phyloP scores from a whole-genome alignment of 2,888 invertebrate genomes.

The Heliconius sara region DNA sequence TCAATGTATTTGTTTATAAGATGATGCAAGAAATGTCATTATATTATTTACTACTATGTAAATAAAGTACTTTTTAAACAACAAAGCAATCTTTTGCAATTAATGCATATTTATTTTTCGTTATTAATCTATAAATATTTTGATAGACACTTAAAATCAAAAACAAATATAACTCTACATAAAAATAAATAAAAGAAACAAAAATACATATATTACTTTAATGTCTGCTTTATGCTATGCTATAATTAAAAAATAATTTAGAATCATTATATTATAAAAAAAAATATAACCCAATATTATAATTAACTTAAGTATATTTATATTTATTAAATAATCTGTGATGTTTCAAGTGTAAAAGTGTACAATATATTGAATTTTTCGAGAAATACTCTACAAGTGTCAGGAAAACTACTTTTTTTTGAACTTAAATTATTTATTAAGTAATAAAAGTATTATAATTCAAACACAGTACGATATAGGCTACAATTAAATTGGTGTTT shows the following conservation, averaged over 20 bases:
- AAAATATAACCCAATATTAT: conserved; percentile 13
- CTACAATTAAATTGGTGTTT: conserved; percentile 33
- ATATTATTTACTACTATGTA: background rate
- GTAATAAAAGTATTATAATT: conserved; percentile 34
- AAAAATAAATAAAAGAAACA: conserved; percentile 17
- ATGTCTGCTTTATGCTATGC: conserved; percentile 22
- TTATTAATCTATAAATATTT: background rate
- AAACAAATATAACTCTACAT: background rate
- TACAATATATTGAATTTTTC: conserved; percentile 8
- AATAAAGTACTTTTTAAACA: background rate
- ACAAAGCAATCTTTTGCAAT: too few relatives aligned
- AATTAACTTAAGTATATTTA: conserved; percentile 13
- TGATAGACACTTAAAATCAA: background rate
- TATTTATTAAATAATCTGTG: background rate
- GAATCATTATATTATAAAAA: conserved; percentile 20
- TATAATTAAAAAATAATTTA: conserved; percentile 23
- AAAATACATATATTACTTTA: conserved; percentile 25
- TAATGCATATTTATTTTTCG: background rate
- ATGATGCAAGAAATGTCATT: background rate
- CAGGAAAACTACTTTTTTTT: conserved; percentile 25
- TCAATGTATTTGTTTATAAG: background rate
- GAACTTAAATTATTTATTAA: conserved; percentile 32
- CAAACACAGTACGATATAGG: conserved; percentile 33
- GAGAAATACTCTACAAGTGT: conserved; percentile 2
- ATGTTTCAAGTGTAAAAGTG: background rate